Base-by-base conservation (phyloP, 2,888 invertebrate species). In the Hedychridium roseum region DNA sequence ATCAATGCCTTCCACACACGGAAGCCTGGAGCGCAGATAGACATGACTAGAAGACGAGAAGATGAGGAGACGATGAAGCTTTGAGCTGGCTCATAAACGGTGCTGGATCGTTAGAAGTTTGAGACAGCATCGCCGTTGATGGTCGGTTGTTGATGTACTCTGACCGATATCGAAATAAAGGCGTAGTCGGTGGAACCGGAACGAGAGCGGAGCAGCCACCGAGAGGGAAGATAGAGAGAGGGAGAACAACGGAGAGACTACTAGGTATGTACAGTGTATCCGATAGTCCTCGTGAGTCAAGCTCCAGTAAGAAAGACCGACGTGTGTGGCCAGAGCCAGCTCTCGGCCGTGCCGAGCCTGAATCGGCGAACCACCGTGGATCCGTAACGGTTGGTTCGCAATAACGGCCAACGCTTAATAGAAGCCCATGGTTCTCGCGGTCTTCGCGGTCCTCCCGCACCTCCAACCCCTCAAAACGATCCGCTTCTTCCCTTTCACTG, bases 281-380 rank as follows among this genome's bases (percentile, higher is more conserved):
- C n/a, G n/a, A n/a, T n/a, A n/a, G n/a, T n/a, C n/a, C n/a, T n/a
- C n/a, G n/a, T n/a, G n/a, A n/a, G n/a, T 49, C 43, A 43, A 40
- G 39, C 32, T 35, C 40, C 11, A 26, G 36, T 35, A 46, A 55
- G 43, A 38, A 53, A 47, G 57, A 38, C 59, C 67, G 54, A 65
- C 67, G 67, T 67, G 66, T 67, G 67, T 65, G 67, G 65, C 54
- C 62, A 42, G 36, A 41, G 48, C n/a, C n/a, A n/a, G n/a, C n/a
- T n/a, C n/a, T n/a, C n/a, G n/a, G n/a, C n/a, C n/a, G n/a, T n/a
- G n/a, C n/a, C n/a, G n/a, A n/a, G n/a, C n/a, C n/a, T n/a, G n/a
- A n/a, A n/a, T n/a, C n/a, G n/a, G n/a, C n/a, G n/a, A n/a, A 50
- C 52, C 60, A 59, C 50, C 51, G 46, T 59, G 58, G 60, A 65